Evolutionary conservation across 2,888 invertebrate species (phyloP).

Genomic region (Drosophila trichaetosa): DNA sequence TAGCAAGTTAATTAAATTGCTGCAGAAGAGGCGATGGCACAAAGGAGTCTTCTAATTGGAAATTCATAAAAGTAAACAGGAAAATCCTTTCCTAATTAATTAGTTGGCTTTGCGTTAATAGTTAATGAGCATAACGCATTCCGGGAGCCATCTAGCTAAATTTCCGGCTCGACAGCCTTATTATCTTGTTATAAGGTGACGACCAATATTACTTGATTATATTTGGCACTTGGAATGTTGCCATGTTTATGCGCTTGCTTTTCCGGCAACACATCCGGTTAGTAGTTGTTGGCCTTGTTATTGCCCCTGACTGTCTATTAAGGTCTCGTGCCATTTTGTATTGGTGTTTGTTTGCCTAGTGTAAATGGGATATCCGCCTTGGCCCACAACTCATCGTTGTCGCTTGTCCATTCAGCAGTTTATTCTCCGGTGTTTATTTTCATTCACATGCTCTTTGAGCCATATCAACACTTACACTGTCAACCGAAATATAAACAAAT

Average conservation of each 20-base stretch:
- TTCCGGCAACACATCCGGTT: slow-evolving; percentile 38
- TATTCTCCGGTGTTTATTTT: slow-evolving; percentile 37
- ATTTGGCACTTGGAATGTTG: neutral
- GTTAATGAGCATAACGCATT: slow-evolving; percentile 63
- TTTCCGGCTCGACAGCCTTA: slow-evolving; percentile 37
- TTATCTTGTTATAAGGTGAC: neutral
- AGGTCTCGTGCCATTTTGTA: slow-evolving; percentile 25
- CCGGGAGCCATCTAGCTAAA: slow-evolving; percentile 49
- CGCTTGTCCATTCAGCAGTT: slow-evolving; percentile 30
- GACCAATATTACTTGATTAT: slow-evolving; percentile 7
- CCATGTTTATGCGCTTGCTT: slow-evolving; percentile 1
- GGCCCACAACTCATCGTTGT: slow-evolving; percentile 20
- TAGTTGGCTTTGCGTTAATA: slow-evolving; percentile 40
- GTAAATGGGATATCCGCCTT: slow-evolving; percentile 45
- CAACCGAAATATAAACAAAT: slow-evolving; percentile 28
- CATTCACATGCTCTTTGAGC: slow-evolving; percentile 12
- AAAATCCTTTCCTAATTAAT: slow-evolving; percentile 60
- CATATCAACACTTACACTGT: slow-evolving; percentile 22
- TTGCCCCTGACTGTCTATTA: slow-evolving; percentile 11
- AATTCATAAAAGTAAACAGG: slow-evolving; percentile 24
- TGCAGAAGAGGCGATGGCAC: neutral
- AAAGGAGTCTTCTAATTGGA: slow-evolving; percentile 25
- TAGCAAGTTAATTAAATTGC: slow-evolving; percentile 37
- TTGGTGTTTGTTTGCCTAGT: slow-evolving; percentile 35
- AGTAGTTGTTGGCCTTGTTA: slow-evolving; percentile 1